A percentile compares a stretch with the other conserved stretches of the same genome.
These are phyloP conservation scores for Plecturocebus donacophilus DNA, from an alignment of 2,113 vertebrate genomes.

Conservation along the genomic window DNA sequence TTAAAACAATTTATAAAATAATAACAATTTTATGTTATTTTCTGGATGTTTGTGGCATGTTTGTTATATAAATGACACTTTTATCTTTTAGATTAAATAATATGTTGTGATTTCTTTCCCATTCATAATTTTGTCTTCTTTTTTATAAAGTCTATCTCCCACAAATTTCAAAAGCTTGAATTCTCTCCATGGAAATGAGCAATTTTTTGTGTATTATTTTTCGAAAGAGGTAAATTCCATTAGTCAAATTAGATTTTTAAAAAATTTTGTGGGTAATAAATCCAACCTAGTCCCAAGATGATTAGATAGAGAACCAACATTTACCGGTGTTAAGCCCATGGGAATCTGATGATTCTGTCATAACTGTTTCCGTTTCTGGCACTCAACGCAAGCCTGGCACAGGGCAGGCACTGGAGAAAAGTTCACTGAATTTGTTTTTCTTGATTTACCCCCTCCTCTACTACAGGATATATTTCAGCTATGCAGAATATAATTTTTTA, in stretches of 20 bases:
- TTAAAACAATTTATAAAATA: slow-evolving; percentile 53
- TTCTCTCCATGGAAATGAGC: background rate
- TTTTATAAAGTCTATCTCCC: background rate
- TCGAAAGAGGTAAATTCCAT: slow-evolving; percentile 25
- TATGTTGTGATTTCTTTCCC: background rate
- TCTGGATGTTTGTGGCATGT: background rate
- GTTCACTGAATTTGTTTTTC: background rate
- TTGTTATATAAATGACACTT: slow-evolving; percentile 20
- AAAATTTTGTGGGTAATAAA: background rate
- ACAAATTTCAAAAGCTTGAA: background rate
- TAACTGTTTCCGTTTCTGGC: background rate
- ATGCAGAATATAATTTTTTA: background rate
- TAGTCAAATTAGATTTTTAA: background rate
- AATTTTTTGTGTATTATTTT: background rate
- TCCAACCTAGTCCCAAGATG: background rate
- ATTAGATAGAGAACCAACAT: background rate
- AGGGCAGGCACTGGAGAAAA: background rate
- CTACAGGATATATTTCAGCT: background rate
- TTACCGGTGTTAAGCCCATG: background rate
- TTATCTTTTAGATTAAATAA: slow-evolving; percentile 9
- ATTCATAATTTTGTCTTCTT: background rate
- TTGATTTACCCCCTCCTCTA: background rate
- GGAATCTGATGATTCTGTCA: background rate
- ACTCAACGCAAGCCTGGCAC: background rate
- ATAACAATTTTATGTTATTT: slow-evolving; percentile 41